Evolutionary conservation across 2,888 invertebrate genomes (phyloP).

Genomic region (Chaetogeoica ovagalla): DNA sequence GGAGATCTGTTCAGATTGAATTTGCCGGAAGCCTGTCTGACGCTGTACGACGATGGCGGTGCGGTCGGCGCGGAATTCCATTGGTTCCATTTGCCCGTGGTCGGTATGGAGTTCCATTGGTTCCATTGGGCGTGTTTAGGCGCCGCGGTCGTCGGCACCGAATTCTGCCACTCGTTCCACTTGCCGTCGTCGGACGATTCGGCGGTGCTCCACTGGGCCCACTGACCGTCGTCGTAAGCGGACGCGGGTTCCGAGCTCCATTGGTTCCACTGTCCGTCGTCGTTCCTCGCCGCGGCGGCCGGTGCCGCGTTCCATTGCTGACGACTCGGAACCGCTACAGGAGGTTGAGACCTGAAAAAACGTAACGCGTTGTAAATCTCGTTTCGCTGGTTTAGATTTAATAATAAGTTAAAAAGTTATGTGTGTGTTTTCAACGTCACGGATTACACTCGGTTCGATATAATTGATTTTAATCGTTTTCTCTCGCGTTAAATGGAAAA

Average conservation of each 20-base stretch:
- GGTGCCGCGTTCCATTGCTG: neutral
- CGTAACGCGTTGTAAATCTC: too few relatives aligned
- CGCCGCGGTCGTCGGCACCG: conserved; percentile 46
- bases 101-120: conserved; percentile 58
- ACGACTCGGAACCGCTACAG: conserved; percentile 45
- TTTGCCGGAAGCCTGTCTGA: conserved; percentile 72
- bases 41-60: conserved; percentile 16
- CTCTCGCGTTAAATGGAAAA: too few relatives aligned
- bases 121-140: conserved; percentile 37
- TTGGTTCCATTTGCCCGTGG: conserved; percentile 63
- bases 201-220: conserved; percentile 41
- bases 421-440: too few relatives aligned
- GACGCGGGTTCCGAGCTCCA: conserved; percentile 60
- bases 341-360: conserved; percentile 38
- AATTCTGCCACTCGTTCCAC: conserved; percentile 42
- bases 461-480: too few relatives aligned
- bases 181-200: conserved; percentile 23
- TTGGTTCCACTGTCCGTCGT: conserved; percentile 30
- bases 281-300: neutral
- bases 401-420: too few relatives aligned
- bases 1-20: conserved; percentile 83
- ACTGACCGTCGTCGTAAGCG: conserved; percentile 56
- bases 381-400: too few relatives aligned
- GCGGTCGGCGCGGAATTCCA: conserved; percentile 66
- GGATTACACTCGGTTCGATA: too few relatives aligned